Conservation (phyloP, 2,888 invertebrate genomes). For the Catocala fraxini region DNA sequence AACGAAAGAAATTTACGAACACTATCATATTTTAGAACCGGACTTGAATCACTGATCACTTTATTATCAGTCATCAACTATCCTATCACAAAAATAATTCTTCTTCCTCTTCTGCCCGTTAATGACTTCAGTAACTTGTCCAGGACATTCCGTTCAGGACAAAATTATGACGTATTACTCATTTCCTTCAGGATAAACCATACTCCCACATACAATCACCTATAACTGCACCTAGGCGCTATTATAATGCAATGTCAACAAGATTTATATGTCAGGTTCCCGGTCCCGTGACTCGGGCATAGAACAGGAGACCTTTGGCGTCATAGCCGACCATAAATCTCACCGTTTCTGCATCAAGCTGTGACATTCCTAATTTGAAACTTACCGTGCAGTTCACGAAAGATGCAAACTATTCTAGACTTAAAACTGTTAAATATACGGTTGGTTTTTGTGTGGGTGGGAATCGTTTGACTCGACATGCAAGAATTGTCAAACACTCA, state of each 20-base stretch:
- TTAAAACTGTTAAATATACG: background rate
- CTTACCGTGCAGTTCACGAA: slow-evolving; percentile 7
- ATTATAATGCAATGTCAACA: slow-evolving; percentile 28
- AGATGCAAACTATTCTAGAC: slow-evolving; percentile 4
- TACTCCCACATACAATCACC: slow-evolving; percentile 15
- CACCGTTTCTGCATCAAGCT: slow-evolving; percentile 27
- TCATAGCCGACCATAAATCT: slow-evolving; percentile 36
- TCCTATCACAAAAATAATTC: too few relatives aligned
- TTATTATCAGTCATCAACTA: too few relatives aligned
- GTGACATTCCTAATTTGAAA: slow-evolving; percentile 32
- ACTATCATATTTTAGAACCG: too few relatives aligned
- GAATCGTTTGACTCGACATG: slow-evolving; percentile 1
- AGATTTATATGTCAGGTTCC: slow-evolving; percentile 44
- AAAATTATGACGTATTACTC: background rate
- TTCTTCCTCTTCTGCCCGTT: too few relatives aligned
- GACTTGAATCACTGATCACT: too few relatives aligned
- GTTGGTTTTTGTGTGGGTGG: slow-evolving; percentile 4
- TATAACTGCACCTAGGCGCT: slow-evolving; percentile 4
- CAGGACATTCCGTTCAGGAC: background rate
- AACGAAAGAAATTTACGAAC: too few relatives aligned
- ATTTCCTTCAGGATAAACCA: slow-evolving; percentile 12
- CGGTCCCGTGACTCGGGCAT: slow-evolving; percentile 27
- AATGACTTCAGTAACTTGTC: too few relatives aligned
- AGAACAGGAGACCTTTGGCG: slow-evolving; percentile 35
- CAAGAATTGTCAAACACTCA: slow-evolving; percentile 31